Percentiles rank a stretch among this genome's conserved stretches.
phyloP scores from a whole-genome alignment of 2,797 vertebrate species.

The Pampus argenteus region DNA sequence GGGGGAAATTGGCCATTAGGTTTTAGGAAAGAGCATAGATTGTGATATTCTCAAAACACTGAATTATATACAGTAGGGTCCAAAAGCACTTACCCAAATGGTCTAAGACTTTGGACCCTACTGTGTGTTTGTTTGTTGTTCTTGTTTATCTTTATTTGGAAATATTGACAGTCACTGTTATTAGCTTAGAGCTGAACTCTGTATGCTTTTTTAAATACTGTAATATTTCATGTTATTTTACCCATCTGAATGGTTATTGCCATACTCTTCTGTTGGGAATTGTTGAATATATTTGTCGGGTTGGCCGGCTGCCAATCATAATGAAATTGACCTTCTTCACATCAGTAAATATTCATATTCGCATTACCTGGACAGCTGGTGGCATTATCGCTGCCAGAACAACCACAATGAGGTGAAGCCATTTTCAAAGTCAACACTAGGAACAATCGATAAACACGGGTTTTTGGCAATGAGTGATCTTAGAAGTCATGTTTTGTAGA shows the following conservation, averaged over 20 bases:
- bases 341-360: background rate
- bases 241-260: background rate
- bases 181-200: background rate
- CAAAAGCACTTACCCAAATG: no score
- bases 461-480: background rate
- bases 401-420: background rate
- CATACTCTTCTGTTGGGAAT: background rate
- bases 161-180: no score
- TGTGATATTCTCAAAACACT: no score
- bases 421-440: background rate
- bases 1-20: background rate
- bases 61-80: no score
- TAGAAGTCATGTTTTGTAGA: background rate
- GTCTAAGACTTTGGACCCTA: no score
- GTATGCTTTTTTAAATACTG: background rate
- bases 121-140: background rate
- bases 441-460: background rate
- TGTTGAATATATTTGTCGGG: background rate
- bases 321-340: background rate
- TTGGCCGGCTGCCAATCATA: background rate
- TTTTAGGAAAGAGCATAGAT: background rate
- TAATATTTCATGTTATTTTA: background rate
- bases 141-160: background rate
- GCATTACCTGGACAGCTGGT: background rate
- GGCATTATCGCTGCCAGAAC: background rate